A percentile compares a stretch with the other conserved stretches of the same genome.
Evolutionary conservation across 2,888 invertebrate species (phyloP).

Genomic region (Argyra leucocephala): DNA sequence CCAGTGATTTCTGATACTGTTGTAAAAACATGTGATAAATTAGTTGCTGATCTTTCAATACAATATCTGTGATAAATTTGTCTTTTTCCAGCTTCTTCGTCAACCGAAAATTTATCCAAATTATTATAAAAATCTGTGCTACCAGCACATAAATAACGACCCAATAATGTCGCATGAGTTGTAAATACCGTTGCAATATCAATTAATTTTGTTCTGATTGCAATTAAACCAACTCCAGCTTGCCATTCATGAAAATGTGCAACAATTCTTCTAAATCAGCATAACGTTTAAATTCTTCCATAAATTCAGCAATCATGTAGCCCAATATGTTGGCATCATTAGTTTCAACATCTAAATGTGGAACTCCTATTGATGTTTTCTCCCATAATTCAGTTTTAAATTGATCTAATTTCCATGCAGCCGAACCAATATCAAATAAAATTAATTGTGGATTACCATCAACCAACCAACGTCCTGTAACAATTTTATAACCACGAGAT

Average conservation of each 20-base stretch:
- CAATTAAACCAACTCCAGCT: slow-evolving; percentile 88
- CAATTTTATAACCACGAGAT: slow-evolving; percentile 77
- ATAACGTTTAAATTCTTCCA: slow-evolving; percentile 69
- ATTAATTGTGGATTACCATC: slow-evolving; percentile 99
- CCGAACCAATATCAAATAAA: slow-evolving; percentile 93
- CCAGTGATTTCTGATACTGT: slow-evolving; percentile 94
- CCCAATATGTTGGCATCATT: slow-evolving; percentile 96
- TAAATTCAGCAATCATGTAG: slow-evolving; percentile 86
- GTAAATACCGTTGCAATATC: slow-evolving; percentile 96
- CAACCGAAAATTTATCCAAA: slow-evolving; percentile 86
- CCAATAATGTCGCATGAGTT: slow-evolving; percentile 95
- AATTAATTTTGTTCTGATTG: slow-evolving; percentile 70
- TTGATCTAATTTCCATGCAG: slow-evolving; percentile 88
- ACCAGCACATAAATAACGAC: slow-evolving; percentile 94
- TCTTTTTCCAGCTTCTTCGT: slow-evolving; percentile 95
- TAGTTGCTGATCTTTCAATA: slow-evolving; percentile 89
- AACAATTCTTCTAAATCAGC: slow-evolving; percentile 66
- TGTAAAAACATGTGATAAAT: slow-evolving; percentile 88
- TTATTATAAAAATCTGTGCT: slow-evolving; percentile 99
- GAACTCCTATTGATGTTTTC: slow-evolving; percentile 63
- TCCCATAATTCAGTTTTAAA: slow-evolving; percentile 94
- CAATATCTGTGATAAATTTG: slow-evolving; percentile 99
- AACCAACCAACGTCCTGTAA: slow-evolving; percentile 97
- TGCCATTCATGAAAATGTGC: slow-evolving; percentile 99
- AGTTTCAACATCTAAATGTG: slow-evolving; percentile 87